Percentiles rank a stretch among this genome's conserved stretches.
phyloP scores from a whole-genome alignment of 2,888 invertebrate genomes.

The Trachelus stipa region DNA sequence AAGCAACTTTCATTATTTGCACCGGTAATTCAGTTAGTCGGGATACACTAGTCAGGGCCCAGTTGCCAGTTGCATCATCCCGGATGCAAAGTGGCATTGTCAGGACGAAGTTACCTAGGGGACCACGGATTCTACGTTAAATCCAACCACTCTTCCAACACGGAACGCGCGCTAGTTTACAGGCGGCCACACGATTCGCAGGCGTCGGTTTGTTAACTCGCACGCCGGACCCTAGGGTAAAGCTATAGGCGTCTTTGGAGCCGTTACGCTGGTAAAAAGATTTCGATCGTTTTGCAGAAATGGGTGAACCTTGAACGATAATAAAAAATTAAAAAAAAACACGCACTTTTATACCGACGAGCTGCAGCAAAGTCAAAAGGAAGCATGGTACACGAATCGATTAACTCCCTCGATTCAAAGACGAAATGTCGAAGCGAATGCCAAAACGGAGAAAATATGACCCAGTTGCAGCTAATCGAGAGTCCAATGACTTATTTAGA shows the following conservation, averaged over 20 bases:
- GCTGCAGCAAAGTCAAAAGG: not conserved
- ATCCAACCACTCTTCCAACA: not conserved
- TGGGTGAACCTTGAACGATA: not conserved
- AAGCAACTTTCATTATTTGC: slow-evolving; percentile 62
- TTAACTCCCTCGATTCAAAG: not conserved
- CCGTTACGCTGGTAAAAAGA: not conserved
- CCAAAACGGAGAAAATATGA: not conserved
- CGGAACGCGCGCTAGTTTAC: not conserved
- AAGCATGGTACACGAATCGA: not conserved
- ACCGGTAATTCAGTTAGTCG: slow-evolving; percentile 61
- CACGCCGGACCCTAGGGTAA: not conserved
- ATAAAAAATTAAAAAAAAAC: no score
- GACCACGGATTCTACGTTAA: slow-evolving; percentile 28
- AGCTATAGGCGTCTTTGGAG: not conserved
- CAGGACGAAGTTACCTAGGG: slow-evolving; percentile 45
- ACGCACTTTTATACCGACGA: not conserved
- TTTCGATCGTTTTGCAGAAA: not conserved
- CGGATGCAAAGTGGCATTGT: slow-evolving; percentile 60
- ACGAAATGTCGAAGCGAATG: not conserved
- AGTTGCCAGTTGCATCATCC: slow-evolving; percentile 42
- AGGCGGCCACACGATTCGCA: not conserved
- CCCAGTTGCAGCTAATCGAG: not conserved
- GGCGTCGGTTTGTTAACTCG: not conserved
- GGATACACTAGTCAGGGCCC: slow-evolving; percentile 36
- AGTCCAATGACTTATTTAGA: not conserved